Base-by-base conservation (phyloP, 2,113 vertebrate species). In the Pseudonaja textilis region DNA sequence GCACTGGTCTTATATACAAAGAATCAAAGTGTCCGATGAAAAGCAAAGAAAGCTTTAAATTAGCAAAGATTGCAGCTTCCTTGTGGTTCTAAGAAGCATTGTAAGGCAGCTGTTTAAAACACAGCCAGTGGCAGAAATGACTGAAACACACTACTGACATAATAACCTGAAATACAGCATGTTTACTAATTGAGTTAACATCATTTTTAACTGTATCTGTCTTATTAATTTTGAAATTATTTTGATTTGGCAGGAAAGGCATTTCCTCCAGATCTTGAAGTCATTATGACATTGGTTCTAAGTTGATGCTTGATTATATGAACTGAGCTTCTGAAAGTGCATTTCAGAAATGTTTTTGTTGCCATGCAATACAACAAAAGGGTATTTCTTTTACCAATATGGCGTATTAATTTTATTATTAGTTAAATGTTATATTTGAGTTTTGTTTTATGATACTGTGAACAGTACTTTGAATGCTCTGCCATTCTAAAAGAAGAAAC, bases 11-110 rank as follows among this genome's bases (percentile, higher is more conserved):
- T 94, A 91, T 85, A 69, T n/a, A 45, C 3, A 64, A 69, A 25
- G 91, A 52, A 89, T 89, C 25, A 74, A 81, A 54, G 91, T 95
- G 95, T 90, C 16, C 55, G 8, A 14, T 29, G 87, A 91, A 93
- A 96, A 97, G 94, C 45, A 85, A 50, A 93, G 92, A 96, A 94
- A 23, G 55, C 88, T 96, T 81, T 94, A 86, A 9, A 6, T 95
- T 93, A 94, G 93, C 56, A 81, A 94, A 90, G 94, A 95, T 94
- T 96, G 90, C 93, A 95, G 92, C 0, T 42, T 90, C 74, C 96
- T 88, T 96, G 91, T 74, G 91, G 90, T 93, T 93, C 92, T 92
- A 93, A 92, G 45, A 88, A 16, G 81, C 52, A 88, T 91, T 91
- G 93, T 93, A 92, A 93, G 88, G 93, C 94, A 93, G 26, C 52